Percentiles rank a stretch among this genome's conserved stretches.
phyloP scores from a whole-genome alignment of 2,888 invertebrate genomes.

The Leptopilina myrica region DNA sequence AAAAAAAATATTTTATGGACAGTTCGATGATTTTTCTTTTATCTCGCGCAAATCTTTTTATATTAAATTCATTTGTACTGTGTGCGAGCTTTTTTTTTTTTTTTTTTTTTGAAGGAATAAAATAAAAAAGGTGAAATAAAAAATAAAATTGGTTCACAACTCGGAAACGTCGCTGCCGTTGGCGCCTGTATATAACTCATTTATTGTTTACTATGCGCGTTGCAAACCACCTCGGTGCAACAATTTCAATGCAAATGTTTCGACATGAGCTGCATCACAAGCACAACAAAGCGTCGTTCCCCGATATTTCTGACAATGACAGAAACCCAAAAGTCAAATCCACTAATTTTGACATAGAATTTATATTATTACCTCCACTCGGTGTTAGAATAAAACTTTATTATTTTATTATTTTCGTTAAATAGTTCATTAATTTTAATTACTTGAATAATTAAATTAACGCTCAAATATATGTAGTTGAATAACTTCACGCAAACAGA shows the following conservation, averaged over 20 bases:
- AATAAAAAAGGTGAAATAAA: background rate
- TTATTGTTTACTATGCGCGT: conserved; percentile 57
- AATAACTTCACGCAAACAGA: too few relatives aligned
- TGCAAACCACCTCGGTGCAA: conserved; percentile 63
- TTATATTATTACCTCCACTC: background rate
- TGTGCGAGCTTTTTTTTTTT: background rate
- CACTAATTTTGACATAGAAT: background rate
- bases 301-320: background rate
- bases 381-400: too few relatives aligned
- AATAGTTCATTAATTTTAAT: too few relatives aligned
- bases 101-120: too few relatives aligned
- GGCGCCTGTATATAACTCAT: conserved; percentile 39
- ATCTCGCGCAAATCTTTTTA: background rate
- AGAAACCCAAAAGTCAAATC: conserved; percentile 3
- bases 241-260: conserved; percentile 71
- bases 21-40: background rate
- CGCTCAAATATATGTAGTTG: too few relatives aligned
- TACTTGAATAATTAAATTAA: too few relatives aligned
- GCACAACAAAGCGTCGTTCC: background rate
- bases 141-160: conserved; percentile 1
- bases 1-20: too few relatives aligned
- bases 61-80: background rate
- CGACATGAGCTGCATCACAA: conserved; percentile 54
- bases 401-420: too few relatives aligned
- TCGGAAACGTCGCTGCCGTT: conserved; percentile 3